phyloP scores from a whole-genome alignment of 2,888 invertebrate genomes.

The Chironomus tentans region DNA sequence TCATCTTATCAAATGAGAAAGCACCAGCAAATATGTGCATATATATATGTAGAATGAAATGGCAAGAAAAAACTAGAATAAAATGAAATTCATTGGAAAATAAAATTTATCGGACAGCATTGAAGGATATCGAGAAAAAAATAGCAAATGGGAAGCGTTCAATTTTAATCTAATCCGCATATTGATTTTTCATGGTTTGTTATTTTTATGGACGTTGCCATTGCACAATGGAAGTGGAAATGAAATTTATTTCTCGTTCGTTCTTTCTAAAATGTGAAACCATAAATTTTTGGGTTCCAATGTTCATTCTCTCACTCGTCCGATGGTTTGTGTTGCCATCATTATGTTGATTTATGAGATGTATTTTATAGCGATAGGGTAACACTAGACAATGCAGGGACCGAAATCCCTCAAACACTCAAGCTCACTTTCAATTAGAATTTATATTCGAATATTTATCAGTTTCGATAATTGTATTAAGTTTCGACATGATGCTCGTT shows the following conservation, averaged over 20 bases:
- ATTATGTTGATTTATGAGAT: too few relatives aligned
- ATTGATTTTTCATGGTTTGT: constrained; percentile 15
- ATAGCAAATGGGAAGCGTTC: constrained; percentile 5
- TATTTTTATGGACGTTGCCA: constrained; percentile 12
- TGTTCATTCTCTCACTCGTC: not conserved
- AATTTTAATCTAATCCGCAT: constrained; percentile 15
- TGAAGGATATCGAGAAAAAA: too few relatives aligned
- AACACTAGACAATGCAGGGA: too few relatives aligned
- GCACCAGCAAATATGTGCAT: too few relatives aligned
- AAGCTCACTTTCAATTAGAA: constrained; percentile 21
- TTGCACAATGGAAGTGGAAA: constrained; percentile 9
- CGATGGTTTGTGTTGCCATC: too few relatives aligned
- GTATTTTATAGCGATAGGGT: too few relatives aligned
- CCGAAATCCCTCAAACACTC: not conserved
- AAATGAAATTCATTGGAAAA: not conserved
- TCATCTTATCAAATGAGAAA: too few relatives aligned
- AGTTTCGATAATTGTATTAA: constrained; percentile 21
- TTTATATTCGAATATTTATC: constrained; percentile 25
- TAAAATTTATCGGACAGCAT: not conserved
- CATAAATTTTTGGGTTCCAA: constrained; percentile 14
- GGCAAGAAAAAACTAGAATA: not conserved
- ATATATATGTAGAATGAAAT: too few relatives aligned
- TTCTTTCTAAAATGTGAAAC: constrained; percentile 14
- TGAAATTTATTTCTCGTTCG: constrained; percentile 10
- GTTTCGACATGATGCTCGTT: not conserved